Conservation (phyloP, 2,888 invertebrate genomes). For the Drosophila leonis region DNA sequence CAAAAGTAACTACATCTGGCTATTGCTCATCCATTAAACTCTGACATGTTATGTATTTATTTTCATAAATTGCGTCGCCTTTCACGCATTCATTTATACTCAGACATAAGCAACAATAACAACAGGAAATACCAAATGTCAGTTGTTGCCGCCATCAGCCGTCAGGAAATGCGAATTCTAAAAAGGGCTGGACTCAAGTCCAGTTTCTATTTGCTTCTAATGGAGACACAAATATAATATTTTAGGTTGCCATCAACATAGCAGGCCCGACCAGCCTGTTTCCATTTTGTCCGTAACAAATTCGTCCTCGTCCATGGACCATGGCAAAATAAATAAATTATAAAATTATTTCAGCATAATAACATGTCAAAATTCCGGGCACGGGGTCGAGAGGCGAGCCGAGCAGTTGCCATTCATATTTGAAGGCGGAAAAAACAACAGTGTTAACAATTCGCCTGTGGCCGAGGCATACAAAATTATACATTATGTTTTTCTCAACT, state of each 20-base stretch:
- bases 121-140: conserved; percentile 71
- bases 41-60: neutral
- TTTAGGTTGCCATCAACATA: conserved; percentile 21
- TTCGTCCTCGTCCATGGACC: conserved; percentile 24
- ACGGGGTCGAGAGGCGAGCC: conserved; percentile 23
- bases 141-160: conserved; percentile 65
- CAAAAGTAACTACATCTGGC: conserved; percentile 4
- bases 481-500: conserved; percentile 32
- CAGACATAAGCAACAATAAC: conserved; percentile 22
- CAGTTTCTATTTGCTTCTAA: conserved; percentile 12
- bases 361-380: conserved; percentile 80
- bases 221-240: conserved; percentile 22
- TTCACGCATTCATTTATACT: conserved; percentile 21
- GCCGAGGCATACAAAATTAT: conserved; percentile 63
- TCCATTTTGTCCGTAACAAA: conserved; percentile 60
- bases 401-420: conserved; percentile 8
- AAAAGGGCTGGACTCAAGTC: conserved; percentile 46
- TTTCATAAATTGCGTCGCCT: conserved; percentile 24
- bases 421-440: conserved; percentile 61
- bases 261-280: conserved; percentile 31
- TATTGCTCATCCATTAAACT: conserved; percentile 35
- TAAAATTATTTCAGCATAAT: conserved; percentile 85
- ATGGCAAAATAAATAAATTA: conserved; percentile 83
- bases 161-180: conserved; percentile 44
- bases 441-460: conserved; percentile 68